These are phyloP conservation scores for Ridgeia piscesae DNA, from an alignment of 1,140 invertebrate genomes.

Conservation along the genomic window DNA sequence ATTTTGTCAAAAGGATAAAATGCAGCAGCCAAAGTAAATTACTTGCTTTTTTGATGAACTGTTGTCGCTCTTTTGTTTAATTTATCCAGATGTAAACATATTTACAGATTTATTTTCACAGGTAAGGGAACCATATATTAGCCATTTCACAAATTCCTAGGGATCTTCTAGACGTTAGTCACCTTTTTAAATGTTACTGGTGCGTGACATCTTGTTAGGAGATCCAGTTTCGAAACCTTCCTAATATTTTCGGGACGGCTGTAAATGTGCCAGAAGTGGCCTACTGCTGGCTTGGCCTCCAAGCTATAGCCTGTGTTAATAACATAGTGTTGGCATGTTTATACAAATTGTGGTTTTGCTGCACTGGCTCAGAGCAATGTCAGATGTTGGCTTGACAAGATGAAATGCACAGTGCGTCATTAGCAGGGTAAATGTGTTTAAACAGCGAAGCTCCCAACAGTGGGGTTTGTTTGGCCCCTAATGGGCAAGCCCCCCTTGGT, in stretches of 20 bases:
- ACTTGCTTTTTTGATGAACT: no score
- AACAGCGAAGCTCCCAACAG: not conserved
- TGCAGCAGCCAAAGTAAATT: no score
- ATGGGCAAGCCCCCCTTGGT: not conserved
- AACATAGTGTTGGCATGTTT: constrained; percentile 1
- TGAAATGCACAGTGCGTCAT: not conserved
- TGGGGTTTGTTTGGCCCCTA: not conserved
- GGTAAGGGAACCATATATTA: not conserved
- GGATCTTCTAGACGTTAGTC: not conserved
- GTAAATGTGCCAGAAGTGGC: not conserved
- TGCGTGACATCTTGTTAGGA: not conserved
- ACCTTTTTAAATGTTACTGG: not conserved
- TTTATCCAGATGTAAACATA: no score
- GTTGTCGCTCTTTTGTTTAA: no score
- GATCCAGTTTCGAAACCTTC: not conserved
- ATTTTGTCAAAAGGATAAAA: no score
- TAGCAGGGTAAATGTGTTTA: not conserved
- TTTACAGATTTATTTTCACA: not conserved
- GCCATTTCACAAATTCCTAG: not conserved
- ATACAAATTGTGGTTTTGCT: constrained; percentile 6
- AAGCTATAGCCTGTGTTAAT: not conserved
- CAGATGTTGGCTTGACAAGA: not conserved
- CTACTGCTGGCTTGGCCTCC: not conserved
- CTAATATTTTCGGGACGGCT: not conserved
- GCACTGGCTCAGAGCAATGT: not conserved